Evolutionary conservation across 2,888 invertebrate species (phyloP).

Genomic region (Ormyrus thymus): DNA sequence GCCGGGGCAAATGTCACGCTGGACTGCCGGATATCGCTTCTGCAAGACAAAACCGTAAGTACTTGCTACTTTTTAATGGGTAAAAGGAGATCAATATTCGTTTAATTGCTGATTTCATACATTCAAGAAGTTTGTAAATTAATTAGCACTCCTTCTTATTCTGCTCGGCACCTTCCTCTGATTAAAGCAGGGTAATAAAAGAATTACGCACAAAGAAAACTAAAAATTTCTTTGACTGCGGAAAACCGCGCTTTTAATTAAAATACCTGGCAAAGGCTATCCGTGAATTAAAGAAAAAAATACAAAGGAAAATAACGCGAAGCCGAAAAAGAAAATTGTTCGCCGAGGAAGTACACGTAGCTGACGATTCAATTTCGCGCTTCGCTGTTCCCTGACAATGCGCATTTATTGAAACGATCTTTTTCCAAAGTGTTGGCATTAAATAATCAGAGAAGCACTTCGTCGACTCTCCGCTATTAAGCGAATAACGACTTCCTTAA

Average conservation of each 20-base stretch:
- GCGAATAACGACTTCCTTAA: conserved; percentile 13
- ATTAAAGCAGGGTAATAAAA: conserved; percentile 29
- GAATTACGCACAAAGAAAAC: background rate
- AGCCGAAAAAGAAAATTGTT: background rate
- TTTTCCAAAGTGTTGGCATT: background rate
- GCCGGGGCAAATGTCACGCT: conserved; percentile 83
- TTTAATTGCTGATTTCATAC: too few species aligned
- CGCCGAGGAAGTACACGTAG: background rate
- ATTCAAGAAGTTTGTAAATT: too few species aligned
- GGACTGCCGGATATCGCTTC: conserved; percentile 84
- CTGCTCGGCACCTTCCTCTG: background rate
- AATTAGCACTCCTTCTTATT: too few species aligned
- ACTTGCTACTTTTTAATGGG: too few species aligned
- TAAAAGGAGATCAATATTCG: too few species aligned
- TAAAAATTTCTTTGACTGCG: conserved; percentile 1
- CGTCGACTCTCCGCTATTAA: background rate
- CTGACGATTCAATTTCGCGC: conserved; percentile 33
- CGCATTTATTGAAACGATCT: conserved; percentile 3
- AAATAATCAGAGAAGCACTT: conserved; percentile 19
- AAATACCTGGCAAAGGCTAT: background rate
- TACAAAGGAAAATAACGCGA: background rate
- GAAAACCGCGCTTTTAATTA: conserved; percentile 5
- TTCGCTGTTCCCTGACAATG: conserved; percentile 11
- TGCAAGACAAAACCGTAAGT: conserved; percentile 85
- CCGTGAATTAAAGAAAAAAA: background rate